A percentile compares a stretch with the other conserved stretches of the same genome.
These are phyloP conservation scores for Mesorhabditis spiculigera DNA, from an alignment of 2,888 invertebrate genomes.

Conservation along the genomic window DNA sequence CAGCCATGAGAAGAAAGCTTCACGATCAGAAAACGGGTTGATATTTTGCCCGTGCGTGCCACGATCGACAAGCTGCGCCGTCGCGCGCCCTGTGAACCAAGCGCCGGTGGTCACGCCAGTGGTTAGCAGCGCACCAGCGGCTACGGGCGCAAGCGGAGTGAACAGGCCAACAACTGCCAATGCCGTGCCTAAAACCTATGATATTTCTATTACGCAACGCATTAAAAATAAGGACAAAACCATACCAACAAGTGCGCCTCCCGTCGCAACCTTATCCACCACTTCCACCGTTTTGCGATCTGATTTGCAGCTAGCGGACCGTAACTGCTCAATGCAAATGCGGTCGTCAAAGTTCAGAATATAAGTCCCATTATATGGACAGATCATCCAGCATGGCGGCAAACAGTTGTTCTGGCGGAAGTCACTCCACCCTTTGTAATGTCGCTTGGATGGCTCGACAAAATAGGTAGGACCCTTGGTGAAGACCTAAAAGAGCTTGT, in stretches of 20 bases:
- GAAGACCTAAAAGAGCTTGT: too few relatives aligned
- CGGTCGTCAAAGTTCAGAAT: background rate
- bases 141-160: background rate
- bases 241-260: background rate
- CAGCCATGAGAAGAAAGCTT: background rate
- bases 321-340: background rate
- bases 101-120: too few relatives aligned
- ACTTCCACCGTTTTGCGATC: background rate
- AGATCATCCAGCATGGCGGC: background rate
- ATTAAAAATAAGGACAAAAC: too few relatives aligned
- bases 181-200: background rate
- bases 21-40: background rate
- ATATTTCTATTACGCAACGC: too few relatives aligned
- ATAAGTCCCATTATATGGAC: background rate
- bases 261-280: background rate
- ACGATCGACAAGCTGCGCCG: background rate
- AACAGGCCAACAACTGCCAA: background rate
- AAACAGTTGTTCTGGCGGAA: background rate
- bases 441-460: background rate
- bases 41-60: background rate
- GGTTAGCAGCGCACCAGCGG: background rate
- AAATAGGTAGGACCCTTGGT: background rate
- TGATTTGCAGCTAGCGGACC: constrained; percentile 6
- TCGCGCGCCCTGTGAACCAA: background rate
- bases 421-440: background rate